phyloP scores from a whole-genome alignment of 2,888 invertebrate genomes.

The Phaonia tiefii region DNA sequence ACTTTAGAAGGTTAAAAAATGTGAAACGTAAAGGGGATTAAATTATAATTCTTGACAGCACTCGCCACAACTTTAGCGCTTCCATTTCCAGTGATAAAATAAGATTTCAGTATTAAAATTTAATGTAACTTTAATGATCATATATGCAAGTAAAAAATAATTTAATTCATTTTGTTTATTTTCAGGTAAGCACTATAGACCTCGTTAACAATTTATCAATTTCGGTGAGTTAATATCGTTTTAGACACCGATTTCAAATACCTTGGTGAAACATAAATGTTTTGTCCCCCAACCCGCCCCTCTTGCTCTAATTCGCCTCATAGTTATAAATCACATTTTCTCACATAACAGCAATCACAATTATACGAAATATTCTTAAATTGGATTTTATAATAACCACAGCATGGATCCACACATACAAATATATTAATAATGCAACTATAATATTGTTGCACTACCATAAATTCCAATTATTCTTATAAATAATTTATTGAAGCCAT shows the following conservation, averaged over 20 bases:
- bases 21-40: too few relatives aligned
- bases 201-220: neutral
- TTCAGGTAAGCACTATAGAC: neutral
- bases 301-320: neutral
- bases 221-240: neutral
- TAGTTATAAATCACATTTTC: neutral
- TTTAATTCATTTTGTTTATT: neutral
- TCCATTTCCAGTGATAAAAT: too few relatives aligned
- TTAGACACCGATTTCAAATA: too few relatives aligned
- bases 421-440: slow-evolving; percentile 8
- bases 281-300: neutral
- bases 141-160: too few relatives aligned
- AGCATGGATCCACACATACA: neutral
- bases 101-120: too few relatives aligned
- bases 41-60: neutral
- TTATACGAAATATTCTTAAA: slow-evolving; percentile 4
- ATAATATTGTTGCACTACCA: slow-evolving; percentile 9
- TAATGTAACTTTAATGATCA: too few relatives aligned
- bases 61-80: neutral
- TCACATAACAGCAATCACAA: neutral
- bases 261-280: too few relatives aligned
- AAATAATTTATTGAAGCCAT: slow-evolving; percentile 28
- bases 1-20: too few relatives aligned
- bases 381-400: slow-evolving; percentile 5
- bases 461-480: slow-evolving; percentile 31